phyloP scores from a whole-genome alignment of 2,888 invertebrate genomes.

The Rhagonycha lutea region DNA sequence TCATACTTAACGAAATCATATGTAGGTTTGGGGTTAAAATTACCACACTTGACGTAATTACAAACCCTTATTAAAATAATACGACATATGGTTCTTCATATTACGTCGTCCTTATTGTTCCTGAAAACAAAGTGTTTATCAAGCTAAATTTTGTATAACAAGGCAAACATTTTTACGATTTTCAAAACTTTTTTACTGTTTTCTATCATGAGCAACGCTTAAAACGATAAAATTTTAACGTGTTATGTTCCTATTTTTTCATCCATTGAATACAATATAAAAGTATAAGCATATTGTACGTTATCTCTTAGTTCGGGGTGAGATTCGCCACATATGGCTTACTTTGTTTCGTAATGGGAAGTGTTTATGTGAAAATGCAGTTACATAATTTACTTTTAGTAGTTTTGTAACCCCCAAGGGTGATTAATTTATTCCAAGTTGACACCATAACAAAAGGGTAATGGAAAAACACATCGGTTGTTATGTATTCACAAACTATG shows the following conservation, averaged over 20 bases:
- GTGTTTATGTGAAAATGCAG: no score
- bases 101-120: background rate
- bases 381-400: background rate
- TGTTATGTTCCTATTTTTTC: background rate
- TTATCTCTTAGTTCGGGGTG: background rate
- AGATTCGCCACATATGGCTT: background rate
- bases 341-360: no score
- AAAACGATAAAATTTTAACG: background rate
- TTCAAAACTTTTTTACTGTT: background rate
- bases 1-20: background rate
- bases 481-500: background rate
- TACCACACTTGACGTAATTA: background rate
- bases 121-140: background rate
- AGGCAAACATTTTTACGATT: background rate
- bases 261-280: background rate
- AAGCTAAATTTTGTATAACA: background rate
- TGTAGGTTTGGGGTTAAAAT: background rate
- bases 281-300: background rate
- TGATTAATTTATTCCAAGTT: background rate
- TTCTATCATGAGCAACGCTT: background rate
- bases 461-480: background rate
- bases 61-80: slow-evolving; percentile 1
- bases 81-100: background rate
- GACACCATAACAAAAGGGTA: background rate
- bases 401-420: background rate